phyloP scores from a whole-genome alignment of 2,888 invertebrate genomes.

The Platycnemis pennipes region DNA sequence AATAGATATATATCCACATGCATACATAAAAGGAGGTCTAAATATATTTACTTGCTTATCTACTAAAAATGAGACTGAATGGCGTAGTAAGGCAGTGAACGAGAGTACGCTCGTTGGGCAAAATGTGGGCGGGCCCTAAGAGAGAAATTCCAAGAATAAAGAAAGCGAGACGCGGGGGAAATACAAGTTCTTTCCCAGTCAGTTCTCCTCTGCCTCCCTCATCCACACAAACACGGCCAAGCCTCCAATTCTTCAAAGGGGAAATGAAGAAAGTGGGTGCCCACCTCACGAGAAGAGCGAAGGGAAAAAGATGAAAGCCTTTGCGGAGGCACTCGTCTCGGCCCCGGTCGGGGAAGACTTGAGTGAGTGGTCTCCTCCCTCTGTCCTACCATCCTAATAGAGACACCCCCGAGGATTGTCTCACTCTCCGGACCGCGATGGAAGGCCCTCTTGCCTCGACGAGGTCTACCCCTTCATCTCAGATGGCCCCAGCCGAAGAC shows the following conservation, averaged over 20 bases:
- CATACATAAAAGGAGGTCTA: too few species aligned
- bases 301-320: background rate
- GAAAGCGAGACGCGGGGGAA: background rate
- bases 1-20: too few species aligned
- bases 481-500: too few species aligned
- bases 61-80: too few species aligned
- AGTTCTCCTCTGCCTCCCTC: background rate
- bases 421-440: too few species aligned
- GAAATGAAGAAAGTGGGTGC: background rate
- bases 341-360: background rate
- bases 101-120: too few species aligned
- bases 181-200: background rate
- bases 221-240: background rate
- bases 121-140: too few species aligned
- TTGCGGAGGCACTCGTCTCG: background rate
- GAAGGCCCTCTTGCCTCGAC: too few species aligned
- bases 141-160: background rate
- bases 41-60: too few species aligned
- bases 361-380: background rate
- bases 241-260: slow-evolving; percentile 2
- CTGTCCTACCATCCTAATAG: too few species aligned
- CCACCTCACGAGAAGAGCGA: background rate
- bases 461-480: too few species aligned
- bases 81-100: too few species aligned
- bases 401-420: background rate